Evolutionary conservation across 2,797 vertebrate species (phyloP), one percentile per base, ranked within the genome.

Genomic region (Oryzias sinensis): DNA sequence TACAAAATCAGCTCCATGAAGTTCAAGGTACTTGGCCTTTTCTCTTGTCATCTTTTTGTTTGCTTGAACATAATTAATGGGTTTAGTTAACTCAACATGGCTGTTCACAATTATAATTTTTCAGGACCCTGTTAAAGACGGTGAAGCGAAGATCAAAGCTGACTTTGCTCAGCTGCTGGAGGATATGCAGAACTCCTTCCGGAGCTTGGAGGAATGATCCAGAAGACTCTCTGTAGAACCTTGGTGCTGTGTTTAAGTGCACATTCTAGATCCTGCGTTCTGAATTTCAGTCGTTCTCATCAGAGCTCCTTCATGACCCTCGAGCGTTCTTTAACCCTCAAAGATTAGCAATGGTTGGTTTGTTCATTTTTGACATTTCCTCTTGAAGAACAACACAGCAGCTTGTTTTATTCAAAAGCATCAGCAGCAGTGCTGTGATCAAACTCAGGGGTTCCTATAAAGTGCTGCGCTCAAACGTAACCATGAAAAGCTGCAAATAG

Each of bases 141-240:
- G 97, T 0, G 97, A 99, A 81, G 87, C 90, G 49, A 99, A 98
- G 85, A 96, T 98, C 75, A 98, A 97, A 84, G 94, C 91, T 0
- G 97, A 99, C 58, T 98, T 91, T 3, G 86, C 93, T 57, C 96
- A 97, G 80, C 94, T 99, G 59, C 90, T 94, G 80, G 97, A 99
- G 87, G 97, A 99, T 76, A 99, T 99, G 96, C 97, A 98, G 90
- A 99, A 96, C 46, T 89, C 93, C 47, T 99, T 99, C 93, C 93
- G 96, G 74, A 94, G 94, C 55, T 91, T 99, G 76, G 97, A 99
- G 66, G 91, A 92, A 73, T 93, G 67, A 86, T 15, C 52, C 53
- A 14, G n/a, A 37, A 50, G 43, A 37, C 33, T 41, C 11, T 29
- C 0, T 41, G 33, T 33, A 53, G 43, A 50, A 61, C 54, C 65